Conservation (phyloP, 1,140 invertebrate genomes). For the Zaprionus tsacasi region DNA sequence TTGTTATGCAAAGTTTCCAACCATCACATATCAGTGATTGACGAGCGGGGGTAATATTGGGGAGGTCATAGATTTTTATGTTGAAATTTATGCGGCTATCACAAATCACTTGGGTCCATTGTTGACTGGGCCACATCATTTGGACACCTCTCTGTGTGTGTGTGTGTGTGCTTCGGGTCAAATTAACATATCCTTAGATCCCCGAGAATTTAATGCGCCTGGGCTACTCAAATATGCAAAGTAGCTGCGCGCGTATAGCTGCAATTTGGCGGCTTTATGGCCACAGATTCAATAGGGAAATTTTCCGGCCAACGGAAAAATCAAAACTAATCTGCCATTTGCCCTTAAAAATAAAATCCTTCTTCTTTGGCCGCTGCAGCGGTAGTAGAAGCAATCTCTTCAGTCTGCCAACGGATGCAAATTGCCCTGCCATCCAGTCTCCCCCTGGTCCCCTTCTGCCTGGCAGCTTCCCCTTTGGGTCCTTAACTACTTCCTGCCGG, state of each 20-base stretch:
- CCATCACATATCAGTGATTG: constrained; percentile 44
- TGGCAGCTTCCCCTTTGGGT: constrained; percentile 18
- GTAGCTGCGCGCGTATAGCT: constrained; percentile 55
- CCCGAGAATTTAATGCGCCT: constrained; percentile 56
- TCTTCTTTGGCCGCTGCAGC: constrained; percentile 10
- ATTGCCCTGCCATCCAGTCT: constrained; percentile 44
- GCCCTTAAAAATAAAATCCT: constrained; percentile 35
- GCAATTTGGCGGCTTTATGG: constrained; percentile 78
- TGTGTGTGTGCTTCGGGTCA: constrained; percentile 45
- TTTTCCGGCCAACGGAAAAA: constrained; percentile 65
- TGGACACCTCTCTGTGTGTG: constrained; percentile 46
- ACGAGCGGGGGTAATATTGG: neutral
- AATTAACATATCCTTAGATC: constrained; percentile 79
- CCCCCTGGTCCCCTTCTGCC: neutral
- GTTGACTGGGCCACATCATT: constrained; percentile 67
- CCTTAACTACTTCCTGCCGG: constrained; percentile 72
- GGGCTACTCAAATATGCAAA: constrained; percentile 79
- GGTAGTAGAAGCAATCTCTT: constrained; percentile 4
- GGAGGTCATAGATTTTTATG: constrained; percentile 48
- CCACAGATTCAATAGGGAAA: constrained; percentile 73
- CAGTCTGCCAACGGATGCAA: constrained; percentile 56
- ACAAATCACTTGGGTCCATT: constrained; percentile 79
- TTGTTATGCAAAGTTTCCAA: constrained; percentile 73
- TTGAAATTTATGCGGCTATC: constrained; percentile 68
- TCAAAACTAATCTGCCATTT: constrained; percentile 82